Evolutionary conservation across 2,113 vertebrate genomes (phyloP), one percentile per base, ranked within the genome.

Genomic region (Protobothrops mucrosquamatus): DNA sequence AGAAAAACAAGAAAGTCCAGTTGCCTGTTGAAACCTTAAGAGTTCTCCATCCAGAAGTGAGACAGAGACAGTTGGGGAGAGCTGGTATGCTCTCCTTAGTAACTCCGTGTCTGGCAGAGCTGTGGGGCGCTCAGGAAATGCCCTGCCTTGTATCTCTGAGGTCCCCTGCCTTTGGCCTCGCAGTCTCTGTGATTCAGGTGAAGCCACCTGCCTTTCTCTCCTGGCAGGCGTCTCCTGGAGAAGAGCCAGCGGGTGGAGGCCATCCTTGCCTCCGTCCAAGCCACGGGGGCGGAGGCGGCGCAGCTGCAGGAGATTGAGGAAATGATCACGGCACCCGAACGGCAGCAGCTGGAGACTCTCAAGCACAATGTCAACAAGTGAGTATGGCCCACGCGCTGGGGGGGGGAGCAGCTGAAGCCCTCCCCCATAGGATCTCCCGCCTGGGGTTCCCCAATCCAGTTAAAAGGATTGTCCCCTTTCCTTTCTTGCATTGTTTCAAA

Each of bases 201-300:
- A 22, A 0, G 2, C 0, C 3, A 0, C 2, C 48, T 6, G 74
- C 46, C 48, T 54, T 20, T 54, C 22, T 87, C 7, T 3, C 24
- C 0, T 39, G 8, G 0, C 95, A 99, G 99, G 96, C 98, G 99
- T 86, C 98, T 99, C 3, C 97, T 99, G 92, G 99, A 99, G 96
- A 99, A 99, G 95, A 99, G 99, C 0, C 99, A 99, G 97, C 97
- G 99, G 46, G 98, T 99, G 0, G 99, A 99, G 69, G 99, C 99
- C 93, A 99, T 99, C 95, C 94, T 99, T 85, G 98, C 99, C 0
- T 99, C 99, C 2, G 98, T 99, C 98, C 99, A 99, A 97, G 98
- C 98, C 90, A 99, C 98, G 0, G 99, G 99, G 0, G 99, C 99
- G 0, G 99, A 99, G 96, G 96, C 97, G 0, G 96, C 97, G 0